Percentiles rank a stretch among this genome's conserved stretches.
Conservation (phyloP, 1,140 invertebrate genomes). For the Oppia nitens region DNA sequence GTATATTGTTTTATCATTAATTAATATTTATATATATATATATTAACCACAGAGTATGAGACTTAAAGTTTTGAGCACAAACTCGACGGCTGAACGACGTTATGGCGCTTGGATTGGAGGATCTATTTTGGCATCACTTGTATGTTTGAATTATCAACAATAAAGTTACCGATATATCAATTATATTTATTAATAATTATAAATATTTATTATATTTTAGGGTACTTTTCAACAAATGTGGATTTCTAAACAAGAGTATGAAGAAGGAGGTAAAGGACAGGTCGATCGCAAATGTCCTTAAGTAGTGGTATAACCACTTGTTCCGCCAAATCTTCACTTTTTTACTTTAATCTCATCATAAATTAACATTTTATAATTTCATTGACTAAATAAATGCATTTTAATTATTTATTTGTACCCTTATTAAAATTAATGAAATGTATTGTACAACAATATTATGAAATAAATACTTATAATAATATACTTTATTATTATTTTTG, state of each 20-base stretch:
- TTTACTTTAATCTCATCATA: no score
- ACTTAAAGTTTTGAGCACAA: slow-evolving; percentile 66
- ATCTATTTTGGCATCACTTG: slow-evolving; percentile 78
- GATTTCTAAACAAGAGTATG: slow-evolving; percentile 91
- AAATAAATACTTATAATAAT: no score
- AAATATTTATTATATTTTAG: slow-evolving; percentile 21
- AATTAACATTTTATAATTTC: no score
- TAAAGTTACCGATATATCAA: neutral
- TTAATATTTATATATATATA: neutral
- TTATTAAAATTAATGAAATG: no score
- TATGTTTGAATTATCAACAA: slow-evolving; percentile 20
- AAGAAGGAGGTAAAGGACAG: slow-evolving; percentile 76
- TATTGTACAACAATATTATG: no score
- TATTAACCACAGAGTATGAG: slow-evolving; percentile 45
- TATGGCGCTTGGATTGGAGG: slow-evolving; percentile 94
- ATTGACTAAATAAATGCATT: no score
- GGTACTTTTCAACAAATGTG: slow-evolving; percentile 96
- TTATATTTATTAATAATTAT: neutral
- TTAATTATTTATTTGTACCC: no score
- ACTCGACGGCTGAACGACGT: slow-evolving; percentile 59
- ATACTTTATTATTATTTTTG: no score
- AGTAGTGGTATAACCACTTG: no score
- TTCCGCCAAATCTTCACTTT: no score
- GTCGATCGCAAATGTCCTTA: slow-evolving; percentile 76
- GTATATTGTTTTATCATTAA: slow-evolving; percentile 3